Base-by-base conservation (phyloP, 2,113 vertebrate species). In the human region DNA sequence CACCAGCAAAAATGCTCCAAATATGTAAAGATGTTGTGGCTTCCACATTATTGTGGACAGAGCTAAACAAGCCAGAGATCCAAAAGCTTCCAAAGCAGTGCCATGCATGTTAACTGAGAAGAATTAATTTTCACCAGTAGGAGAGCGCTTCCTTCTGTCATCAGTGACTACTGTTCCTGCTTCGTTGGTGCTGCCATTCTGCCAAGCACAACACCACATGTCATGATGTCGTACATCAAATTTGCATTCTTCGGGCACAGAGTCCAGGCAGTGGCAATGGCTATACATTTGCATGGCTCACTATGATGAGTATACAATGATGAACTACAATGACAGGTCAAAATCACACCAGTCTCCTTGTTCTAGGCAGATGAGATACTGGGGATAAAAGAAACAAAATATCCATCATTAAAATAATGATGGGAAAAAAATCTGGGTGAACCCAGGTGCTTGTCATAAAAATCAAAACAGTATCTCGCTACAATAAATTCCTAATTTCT, bases 391-490 rank as follows among this genome's bases (percentile, higher is more conserved):
- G 30, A 23, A 93, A 70, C 17, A 14, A 80, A 70, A 45, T 6
- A 64, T 61, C 50, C 18, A 72, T 59, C 18, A 50, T 52, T 84
- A 95, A 95, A 90, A 81, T 50, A 92, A 45, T 38, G 68, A 23
- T 61, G 52, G 72, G 64, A 88, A 96, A 93, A 81, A 50, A 82
- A 66, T 76, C 76, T 81, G 61, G n/a, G 88, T 38, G 55, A 76
- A 93, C 52, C 8, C 89, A 93, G 23, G 45, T 68, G 38, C 48
- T 70, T 76, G n/a, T 79, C 61, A 14, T 45, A 89, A 88, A 96
- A 97, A 82, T 86, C 40, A 94, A 73, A 97, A 50, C 12, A 50
- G 10, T 50, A 38, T 35, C 27, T 79, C 40, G 55, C 48, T 32
- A 61, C 27, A 68, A 61, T 30, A 73, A 55, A 93, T 52, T 89